Base-by-base conservation (phyloP, 2,797 vertebrate species). In the Sciurus carolinensis region DNA sequence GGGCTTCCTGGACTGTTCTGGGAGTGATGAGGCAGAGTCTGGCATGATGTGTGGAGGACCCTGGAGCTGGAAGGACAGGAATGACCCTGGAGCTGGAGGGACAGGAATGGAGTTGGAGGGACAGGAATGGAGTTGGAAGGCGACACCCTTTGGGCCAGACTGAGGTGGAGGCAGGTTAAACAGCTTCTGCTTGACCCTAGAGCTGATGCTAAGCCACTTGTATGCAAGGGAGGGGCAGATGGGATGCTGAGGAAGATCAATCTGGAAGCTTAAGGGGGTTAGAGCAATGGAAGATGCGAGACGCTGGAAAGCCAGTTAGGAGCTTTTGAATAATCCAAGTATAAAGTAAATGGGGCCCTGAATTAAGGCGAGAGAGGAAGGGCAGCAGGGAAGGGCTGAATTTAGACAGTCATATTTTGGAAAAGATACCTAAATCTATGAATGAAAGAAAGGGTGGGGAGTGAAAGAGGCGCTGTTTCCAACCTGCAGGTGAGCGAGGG, bases 251-350 rank as follows among this genome's bases (percentile, higher is more conserved):
- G n/a, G 57, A 82, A 89, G 87, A 72, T 89, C 89, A 95, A 91
- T 33, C 54, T 89, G 44, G 73, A 82, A 77, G 83, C 72, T 94
- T 81, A 73, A 77, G 33, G 64, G 5, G 66, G 80, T 90, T 80
- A 86, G 71, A 91, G 44, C 36, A 64, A 47, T 24, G 50, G 67
- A 62, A 82, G 86, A 67, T 73, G 69, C 42, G 36, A 4, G 54
- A 69, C 30, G 13, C 42, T 67, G 64, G 39, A 77, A 76, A 26
- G 33, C 52, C 33, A 26, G n/a, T 75, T 69, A 85, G 76, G 66
- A 83, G 67, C 77, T 87, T 73, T 54, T 73, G 57, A 84, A 64
- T 86, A 77, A 76, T 72, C 62, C 30, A 72, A 54, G 73, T 4
- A 39, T 39, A 30, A 71, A 47, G 28, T 17, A 26, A 91, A 10